Percentiles rank a stretch among this genome's conserved stretches.
phyloP scores from a whole-genome alignment of 1,140 invertebrate genomes.

The Coptotermes formosanus region DNA sequence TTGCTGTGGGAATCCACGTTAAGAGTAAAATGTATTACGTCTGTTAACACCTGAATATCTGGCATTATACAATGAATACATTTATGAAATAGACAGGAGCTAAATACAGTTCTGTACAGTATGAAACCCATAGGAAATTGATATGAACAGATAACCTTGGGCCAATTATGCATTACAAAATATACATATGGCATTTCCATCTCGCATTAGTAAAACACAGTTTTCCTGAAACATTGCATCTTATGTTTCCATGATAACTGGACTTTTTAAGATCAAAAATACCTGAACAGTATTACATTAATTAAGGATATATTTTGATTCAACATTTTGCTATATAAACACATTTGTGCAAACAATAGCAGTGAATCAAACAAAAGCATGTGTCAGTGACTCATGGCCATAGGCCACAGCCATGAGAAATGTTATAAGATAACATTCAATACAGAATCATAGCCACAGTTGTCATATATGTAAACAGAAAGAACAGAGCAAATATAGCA shows the following conservation, averaged over 20 bases:
- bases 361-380: neutral
- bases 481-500: no score
- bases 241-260: neutral
- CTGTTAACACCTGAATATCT: neutral
- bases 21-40: neutral
- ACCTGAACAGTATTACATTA: neutral
- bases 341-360: conserved; percentile 1
- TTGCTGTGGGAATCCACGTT: neutral
- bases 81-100: neutral
- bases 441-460: no score
- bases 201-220: neutral
- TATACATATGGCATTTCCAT: neutral
- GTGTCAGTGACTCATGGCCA: neutral
- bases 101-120: neutral
- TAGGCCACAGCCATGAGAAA: no score
- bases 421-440: no score
- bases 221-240: neutral
- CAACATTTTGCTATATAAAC: neutral
- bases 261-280: neutral
- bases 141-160: neutral
- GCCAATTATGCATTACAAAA: neutral
- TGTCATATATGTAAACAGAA: no score
- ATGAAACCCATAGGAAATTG: neutral
- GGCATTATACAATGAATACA: conserved; percentile 20
- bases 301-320: neutral